Evolutionary conservation across 1,140 invertebrate species (phyloP).

Genomic region (Drosophila sproati): DNA sequence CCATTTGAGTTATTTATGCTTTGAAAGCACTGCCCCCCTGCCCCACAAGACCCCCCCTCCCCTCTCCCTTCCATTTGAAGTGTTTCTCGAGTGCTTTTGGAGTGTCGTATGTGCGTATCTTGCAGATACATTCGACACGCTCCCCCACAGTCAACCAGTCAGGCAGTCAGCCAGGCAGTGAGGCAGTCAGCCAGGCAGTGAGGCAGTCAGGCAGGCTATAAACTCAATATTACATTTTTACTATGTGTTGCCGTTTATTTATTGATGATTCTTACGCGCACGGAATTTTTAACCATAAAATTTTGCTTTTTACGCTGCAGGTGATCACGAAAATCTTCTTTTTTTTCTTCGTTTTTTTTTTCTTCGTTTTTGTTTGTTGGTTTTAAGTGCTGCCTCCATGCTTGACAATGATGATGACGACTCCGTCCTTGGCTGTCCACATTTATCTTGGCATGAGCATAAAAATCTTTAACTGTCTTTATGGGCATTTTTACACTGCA

Average conservation of each 20-base stretch:
- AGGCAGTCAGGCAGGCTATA: slow-evolving; percentile 25
- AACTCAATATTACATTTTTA: slow-evolving; percentile 58
- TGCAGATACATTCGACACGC: slow-evolving; percentile 35
- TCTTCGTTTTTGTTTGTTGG: background rate
- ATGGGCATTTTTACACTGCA: slow-evolving; percentile 56
- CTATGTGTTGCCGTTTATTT: slow-evolving; percentile 78
- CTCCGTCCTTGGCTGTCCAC: slow-evolving; percentile 32
- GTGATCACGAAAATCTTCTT: slow-evolving; percentile 56
- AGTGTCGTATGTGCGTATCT: slow-evolving; percentile 21
- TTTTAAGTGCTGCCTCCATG: slow-evolving; percentile 12
- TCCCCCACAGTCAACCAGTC: slow-evolving; percentile 8
- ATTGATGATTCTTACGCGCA: slow-evolving; percentile 76
- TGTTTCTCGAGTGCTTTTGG: slow-evolving; percentile 24
- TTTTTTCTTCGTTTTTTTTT: slow-evolving; percentile 8
- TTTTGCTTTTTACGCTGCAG: slow-evolving; percentile 64
- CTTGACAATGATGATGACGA: slow-evolving; percentile 12
- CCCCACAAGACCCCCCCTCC: background rate
- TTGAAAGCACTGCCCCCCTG: slow-evolving; percentile 29
- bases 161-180: slow-evolving; percentile 10
- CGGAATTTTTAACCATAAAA: slow-evolving; percentile 76
- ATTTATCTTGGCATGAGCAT: slow-evolving; percentile 53
- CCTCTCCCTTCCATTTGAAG: background rate
- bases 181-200: background rate
- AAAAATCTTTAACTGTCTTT: slow-evolving; percentile 69
- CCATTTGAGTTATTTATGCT: slow-evolving; percentile 58